phyloP scores from a whole-genome alignment of 2,113 vertebrate species.

The Amphiprion ocellaris region DNA sequence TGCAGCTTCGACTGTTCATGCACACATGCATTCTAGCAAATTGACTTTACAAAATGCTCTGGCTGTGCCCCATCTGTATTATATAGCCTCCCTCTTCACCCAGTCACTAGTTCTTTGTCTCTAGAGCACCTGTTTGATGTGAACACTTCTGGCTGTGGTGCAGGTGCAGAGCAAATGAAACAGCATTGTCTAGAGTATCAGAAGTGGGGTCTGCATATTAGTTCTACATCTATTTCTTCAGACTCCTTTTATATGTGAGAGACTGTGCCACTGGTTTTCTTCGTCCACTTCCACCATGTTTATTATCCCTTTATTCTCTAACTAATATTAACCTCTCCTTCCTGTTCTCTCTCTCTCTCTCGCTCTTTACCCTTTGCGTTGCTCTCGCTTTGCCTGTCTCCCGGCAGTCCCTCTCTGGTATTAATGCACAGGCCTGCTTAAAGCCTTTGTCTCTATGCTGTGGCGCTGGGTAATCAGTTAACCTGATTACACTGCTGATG shows the following conservation, averaged over 20 bases:
- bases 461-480: constrained; percentile 79
- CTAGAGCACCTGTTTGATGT: constrained; percentile 14
- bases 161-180: constrained; percentile 52
- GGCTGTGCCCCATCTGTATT: constrained; percentile 1
- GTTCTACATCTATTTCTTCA: constrained; percentile 57
- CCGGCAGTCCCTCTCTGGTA: constrained; percentile 44
- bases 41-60: not conserved
- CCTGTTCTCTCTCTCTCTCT: not conserved
- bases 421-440: constrained; percentile 70
- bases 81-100: not conserved
- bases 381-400: constrained; percentile 15
- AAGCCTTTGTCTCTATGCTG: constrained; percentile 70
- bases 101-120: not conserved
- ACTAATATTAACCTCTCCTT: not conserved
- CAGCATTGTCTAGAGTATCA: constrained; percentile 27
- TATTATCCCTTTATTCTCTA: not conserved
- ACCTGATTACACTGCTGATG: constrained; percentile 83
- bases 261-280: constrained; percentile 2
- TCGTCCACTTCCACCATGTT: constrained; percentile 25
- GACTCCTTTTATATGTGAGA: not conserved
- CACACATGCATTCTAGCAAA: not conserved
- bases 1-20: not conserved
- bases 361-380: not conserved
- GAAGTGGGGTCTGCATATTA: constrained; percentile 59
- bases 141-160: constrained; percentile 30